Evolutionary conservation across 1,140 invertebrate species (phyloP).

Genomic region (Zaprionus camerounensis): DNA sequence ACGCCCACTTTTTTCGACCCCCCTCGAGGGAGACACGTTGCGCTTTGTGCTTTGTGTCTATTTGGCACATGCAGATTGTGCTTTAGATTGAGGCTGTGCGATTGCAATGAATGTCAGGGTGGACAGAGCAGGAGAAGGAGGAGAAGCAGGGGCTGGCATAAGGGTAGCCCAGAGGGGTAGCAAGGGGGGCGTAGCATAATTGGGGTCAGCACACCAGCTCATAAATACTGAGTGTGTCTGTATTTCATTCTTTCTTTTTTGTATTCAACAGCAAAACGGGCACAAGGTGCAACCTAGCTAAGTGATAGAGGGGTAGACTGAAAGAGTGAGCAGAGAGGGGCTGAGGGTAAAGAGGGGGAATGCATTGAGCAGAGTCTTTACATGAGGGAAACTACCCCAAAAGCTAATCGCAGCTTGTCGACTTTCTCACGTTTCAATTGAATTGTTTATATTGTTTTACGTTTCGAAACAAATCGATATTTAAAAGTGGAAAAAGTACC

Average conservation of each 20-base stretch:
- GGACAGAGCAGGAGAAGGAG: not conserved
- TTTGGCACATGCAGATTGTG: conserved; percentile 31
- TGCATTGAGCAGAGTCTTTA: conserved; percentile 1
- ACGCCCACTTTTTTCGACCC: conserved; percentile 31
- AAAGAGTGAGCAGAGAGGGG: not conserved
- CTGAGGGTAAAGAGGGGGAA: not conserved
- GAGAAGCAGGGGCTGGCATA: too few species aligned
- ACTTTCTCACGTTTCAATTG: conserved; percentile 33
- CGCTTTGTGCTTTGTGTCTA: conserved; percentile 9
- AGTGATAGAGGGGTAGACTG: not conserved
- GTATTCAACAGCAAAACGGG: not conserved
- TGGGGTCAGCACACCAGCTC: conserved; percentile 59
- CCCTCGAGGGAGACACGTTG: not conserved
- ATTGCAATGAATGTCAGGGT: conserved; percentile 21
- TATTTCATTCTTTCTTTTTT: conserved; percentile 1
- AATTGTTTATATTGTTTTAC: conserved; percentile 13
- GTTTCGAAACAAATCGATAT: conserved; percentile 29
- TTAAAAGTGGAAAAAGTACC: conserved; percentile 20
- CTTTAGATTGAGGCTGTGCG: conserved; percentile 36
- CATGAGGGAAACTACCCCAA: not conserved
- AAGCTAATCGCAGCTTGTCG: conserved; percentile 17
- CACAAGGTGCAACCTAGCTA: not conserved
- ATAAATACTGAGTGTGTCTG: conserved; percentile 40
- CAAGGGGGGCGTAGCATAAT: conserved; percentile 17
- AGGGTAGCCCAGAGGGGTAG: conserved; percentile 2